These are phyloP conservation scores for Xyrauchen texanus DNA, from an alignment of 2,113 vertebrate genomes.

Conservation along the genomic window DNA sequence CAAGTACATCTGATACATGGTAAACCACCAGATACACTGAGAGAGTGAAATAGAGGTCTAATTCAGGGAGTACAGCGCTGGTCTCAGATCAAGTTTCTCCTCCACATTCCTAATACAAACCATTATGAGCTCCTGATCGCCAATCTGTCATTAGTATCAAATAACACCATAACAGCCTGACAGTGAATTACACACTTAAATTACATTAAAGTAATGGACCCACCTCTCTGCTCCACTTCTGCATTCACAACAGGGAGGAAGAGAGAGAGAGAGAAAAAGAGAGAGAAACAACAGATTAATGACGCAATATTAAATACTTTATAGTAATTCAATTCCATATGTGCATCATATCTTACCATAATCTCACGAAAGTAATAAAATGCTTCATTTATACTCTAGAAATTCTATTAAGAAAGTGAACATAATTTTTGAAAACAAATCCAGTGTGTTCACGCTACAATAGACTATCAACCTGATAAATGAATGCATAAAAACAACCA, in stretches of 20 bases:
- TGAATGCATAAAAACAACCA: conserved; percentile 6
- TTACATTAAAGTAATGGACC: conserved; percentile 71
- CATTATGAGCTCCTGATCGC: conserved; percentile 54
- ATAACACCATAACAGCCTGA: conserved; percentile 52
- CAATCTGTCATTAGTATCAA: conserved; percentile 55
- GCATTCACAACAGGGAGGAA: conserved; percentile 78
- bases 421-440: conserved; percentile 31
- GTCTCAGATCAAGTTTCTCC: conserved; percentile 46
- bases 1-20: conserved; percentile 26
- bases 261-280: conserved; percentile 82
- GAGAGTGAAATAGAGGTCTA: conserved; percentile 39
- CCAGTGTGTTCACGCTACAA: background rate
- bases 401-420: conserved; percentile 23
- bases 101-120: conserved; percentile 43
- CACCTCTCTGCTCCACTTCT: conserved; percentile 99
- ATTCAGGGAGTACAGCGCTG: conserved; percentile 40
- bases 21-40: conserved; percentile 22
- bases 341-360: conserved; percentile 72
- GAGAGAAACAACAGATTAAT: conserved; percentile 96
- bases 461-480: conserved; percentile 4
- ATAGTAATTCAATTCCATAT: conserved; percentile 71
- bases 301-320: conserved; percentile 86
- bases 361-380: conserved; percentile 71
- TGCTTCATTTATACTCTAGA: conserved; percentile 64
- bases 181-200: conserved; percentile 55